Base-by-base conservation (phyloP, 2,113 vertebrate species). In the Crypturellus undulatus region DNA sequence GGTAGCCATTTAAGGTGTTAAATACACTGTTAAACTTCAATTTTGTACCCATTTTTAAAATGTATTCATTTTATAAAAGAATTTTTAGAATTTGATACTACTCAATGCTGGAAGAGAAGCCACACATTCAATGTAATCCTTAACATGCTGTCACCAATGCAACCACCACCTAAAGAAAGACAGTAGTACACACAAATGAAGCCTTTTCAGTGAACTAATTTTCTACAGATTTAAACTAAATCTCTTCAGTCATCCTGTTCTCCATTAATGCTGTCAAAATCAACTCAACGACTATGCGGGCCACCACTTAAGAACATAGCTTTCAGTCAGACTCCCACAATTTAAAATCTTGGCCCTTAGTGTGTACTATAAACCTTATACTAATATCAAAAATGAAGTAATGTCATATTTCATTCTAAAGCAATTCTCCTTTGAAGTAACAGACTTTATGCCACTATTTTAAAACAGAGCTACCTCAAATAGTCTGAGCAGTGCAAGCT, bases 361-460 rank as follows among this genome's bases (percentile, higher is more conserved):
- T 18, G 62, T 28, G 34, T 20, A 49, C 16, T 34, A 42, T 72
- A 87, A 87, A 80, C 12, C 64, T 60, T 25, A 38, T 83, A 77
- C 19, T 82, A 85, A 12, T 85, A 91, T 22, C 82, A 60, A 73
- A 91, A 94, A 63, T 68, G 60, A 90, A 85, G 77, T 62, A 91
- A 79, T 4, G 21, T 12, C n/a, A 34, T 45, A 83, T 91, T 73
- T 73, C 43, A 85, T 67, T 54, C 68, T 85, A 54, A 85, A 92
- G 26, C 18, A 87, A 82, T 34, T 54, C 19, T 64, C 58, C 40
- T 84, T 72, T 54, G 70, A 92, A 93, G 14, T 0, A 2, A 72
- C 16, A 52, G 58, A 83, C 63, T 79, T 93, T 32, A 92, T 0
- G 0, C 49, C 54, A 79, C 51, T 93, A 67, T 63, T 71, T 85